Evolutionary conservation across 2,888 invertebrate genomes (phyloP).

Genomic region (Capitulum mitella): DNA sequence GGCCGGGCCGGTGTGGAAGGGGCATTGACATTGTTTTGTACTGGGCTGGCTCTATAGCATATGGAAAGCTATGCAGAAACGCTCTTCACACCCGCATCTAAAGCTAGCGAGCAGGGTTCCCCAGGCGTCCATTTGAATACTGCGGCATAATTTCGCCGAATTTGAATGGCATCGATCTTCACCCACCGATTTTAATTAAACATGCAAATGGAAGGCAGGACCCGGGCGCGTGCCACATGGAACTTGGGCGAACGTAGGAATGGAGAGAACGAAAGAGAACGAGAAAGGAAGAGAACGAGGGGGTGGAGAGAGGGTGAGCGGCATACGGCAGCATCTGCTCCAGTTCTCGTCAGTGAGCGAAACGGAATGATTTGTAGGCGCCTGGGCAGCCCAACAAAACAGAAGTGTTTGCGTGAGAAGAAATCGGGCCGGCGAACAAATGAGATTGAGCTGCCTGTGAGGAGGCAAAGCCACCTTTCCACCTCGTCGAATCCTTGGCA

Average conservation of each 20-base stretch:
- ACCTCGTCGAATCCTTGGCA: too few relatives aligned
- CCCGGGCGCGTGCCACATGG: neutral
- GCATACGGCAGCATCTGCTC: too few relatives aligned
- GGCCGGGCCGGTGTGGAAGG: too few relatives aligned
- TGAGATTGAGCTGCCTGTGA: too few relatives aligned
- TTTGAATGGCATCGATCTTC: constrained; percentile 22
- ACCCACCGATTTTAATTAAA: constrained; percentile 1
- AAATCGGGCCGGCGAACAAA: too few relatives aligned
- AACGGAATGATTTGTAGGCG: too few relatives aligned
- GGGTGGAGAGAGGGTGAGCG: neutral
- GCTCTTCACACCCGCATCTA: neutral
- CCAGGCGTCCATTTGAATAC: neutral
- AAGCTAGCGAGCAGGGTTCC: neutral
- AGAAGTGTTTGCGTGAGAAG: too few relatives aligned
- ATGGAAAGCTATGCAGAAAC: constrained; percentile 14
- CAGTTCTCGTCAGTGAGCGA: too few relatives aligned
- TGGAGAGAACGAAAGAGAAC: neutral
- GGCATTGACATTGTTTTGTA: neutral
- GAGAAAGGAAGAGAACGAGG: neutral
- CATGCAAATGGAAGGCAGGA: neutral
- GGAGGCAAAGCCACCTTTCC: too few relatives aligned
- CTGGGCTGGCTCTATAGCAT: neutral
- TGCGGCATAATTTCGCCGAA: neutral
- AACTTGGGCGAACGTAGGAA: neutral
- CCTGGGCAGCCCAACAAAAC: too few relatives aligned